A percentile compares a stretch with the other conserved stretches of the same genome.
Evolutionary conservation across 2,888 invertebrate species (phyloP).

Genomic region (Troglohyphantes excavatus): DNA sequence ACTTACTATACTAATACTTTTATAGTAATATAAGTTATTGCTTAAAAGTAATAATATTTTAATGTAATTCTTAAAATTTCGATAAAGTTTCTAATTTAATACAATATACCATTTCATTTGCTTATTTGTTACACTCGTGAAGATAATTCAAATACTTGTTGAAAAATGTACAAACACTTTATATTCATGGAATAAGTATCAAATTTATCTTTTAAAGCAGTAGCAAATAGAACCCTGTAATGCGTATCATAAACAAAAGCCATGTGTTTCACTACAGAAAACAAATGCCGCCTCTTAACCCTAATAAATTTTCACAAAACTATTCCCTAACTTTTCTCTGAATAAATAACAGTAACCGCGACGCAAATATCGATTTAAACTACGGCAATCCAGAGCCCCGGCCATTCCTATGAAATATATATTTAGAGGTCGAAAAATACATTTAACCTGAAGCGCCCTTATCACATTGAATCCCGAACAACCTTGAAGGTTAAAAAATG

Average conservation of each 20-base stretch:
- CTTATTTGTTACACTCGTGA: too few species aligned
- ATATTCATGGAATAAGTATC: too few species aligned
- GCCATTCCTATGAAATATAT: neutral
- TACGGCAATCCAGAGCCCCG: neutral
- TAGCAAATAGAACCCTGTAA: too few species aligned
- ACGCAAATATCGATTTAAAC: neutral
- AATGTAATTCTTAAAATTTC: too few species aligned
- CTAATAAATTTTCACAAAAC: neutral
- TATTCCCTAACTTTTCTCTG: neutral
- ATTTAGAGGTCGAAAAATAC: neutral
- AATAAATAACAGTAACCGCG: neutral
- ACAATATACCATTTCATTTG: too few species aligned
- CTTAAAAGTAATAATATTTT: too few species aligned
- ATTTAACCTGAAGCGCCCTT: constrained; percentile 1
- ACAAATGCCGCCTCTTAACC: neutral
- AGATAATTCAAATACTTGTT: too few species aligned
- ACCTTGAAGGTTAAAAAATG: neutral
- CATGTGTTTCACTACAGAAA: neutral
- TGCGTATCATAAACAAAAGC: neutral
- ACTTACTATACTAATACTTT: too few species aligned
- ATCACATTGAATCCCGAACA: neutral
- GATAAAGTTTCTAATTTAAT: too few species aligned
- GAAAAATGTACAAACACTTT: too few species aligned
- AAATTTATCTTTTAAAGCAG: too few species aligned
- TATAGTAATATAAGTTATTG: too few species aligned